Percentiles rank a stretch among this genome's conserved stretches.
Conservation (phyloP, 2,797 vertebrate genomes). For the Chaenodraco wilsoni region DNA sequence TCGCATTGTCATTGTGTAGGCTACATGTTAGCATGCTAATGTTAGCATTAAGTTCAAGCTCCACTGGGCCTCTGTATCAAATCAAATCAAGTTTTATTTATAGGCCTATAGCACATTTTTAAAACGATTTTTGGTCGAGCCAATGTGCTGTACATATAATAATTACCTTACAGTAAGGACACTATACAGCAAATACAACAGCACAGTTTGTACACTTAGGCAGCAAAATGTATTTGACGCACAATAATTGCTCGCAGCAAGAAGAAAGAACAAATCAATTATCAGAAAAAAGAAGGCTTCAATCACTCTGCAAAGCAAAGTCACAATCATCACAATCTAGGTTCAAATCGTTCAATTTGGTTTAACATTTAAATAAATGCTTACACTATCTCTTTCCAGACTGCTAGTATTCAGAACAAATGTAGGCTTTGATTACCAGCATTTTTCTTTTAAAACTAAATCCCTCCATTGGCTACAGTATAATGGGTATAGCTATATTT, state of each 20-base stretch:
- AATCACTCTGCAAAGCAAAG: slow-evolving; percentile 3
- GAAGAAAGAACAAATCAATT: slow-evolving; percentile 16
- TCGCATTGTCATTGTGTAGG: not conserved
- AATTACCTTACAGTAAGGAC: too few species aligned
- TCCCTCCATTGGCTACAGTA: not conserved
- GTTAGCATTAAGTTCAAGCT: too few species aligned
- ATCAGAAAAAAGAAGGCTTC: slow-evolving; percentile 14
- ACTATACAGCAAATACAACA: too few species aligned
- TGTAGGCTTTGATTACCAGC: not conserved
- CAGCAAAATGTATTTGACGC: not conserved
- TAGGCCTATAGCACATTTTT: too few species aligned
- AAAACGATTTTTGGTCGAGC: too few species aligned
- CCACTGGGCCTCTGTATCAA: too few species aligned
- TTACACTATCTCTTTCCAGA: not conserved
- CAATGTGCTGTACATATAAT: too few species aligned
- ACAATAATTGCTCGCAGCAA: slow-evolving; percentile 8
- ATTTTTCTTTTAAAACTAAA: not conserved
- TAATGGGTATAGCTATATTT: not conserved
- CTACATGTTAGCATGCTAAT: too few species aligned
- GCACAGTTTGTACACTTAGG: too few species aligned
- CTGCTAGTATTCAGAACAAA: slow-evolving; percentile 3
- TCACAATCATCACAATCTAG: slow-evolving; percentile 4
- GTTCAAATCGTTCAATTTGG: not conserved
- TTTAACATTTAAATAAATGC: slow-evolving; percentile 5
- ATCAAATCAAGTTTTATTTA: too few species aligned